phyloP scores from a whole-genome alignment of 2,888 invertebrate species.

The Ellobium chinense region DNA sequence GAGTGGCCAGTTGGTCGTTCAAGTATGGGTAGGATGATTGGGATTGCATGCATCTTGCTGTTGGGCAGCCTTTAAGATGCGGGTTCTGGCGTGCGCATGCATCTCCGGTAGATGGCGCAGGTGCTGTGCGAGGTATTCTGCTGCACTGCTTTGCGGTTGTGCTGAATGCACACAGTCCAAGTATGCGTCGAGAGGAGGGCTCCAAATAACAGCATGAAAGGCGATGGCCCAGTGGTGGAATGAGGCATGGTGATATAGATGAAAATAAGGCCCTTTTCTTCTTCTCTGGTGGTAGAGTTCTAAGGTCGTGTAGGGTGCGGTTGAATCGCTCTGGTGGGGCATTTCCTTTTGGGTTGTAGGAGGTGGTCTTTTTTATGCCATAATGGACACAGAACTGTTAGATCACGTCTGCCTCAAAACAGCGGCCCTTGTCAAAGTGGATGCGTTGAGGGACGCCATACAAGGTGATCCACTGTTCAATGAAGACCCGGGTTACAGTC shows the following conservation, averaged over 20 bases:
- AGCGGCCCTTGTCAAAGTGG: conserved; percentile 56
- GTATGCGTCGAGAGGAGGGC: conserved; percentile 30
- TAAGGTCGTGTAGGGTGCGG: conserved; percentile 48
- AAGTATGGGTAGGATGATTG: too few relatives aligned
- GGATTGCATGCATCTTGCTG: too few relatives aligned
- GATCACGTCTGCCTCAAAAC: conserved; percentile 52
- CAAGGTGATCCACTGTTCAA: conserved; percentile 52
- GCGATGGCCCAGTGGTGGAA: conserved; percentile 43
- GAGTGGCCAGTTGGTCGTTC: too few relatives aligned
- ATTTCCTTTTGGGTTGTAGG: conserved; percentile 55
- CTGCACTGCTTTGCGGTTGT: too few relatives aligned
- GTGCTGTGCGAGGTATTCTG: too few relatives aligned
- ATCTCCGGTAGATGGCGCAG: too few relatives aligned
- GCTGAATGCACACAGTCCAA: too few relatives aligned
- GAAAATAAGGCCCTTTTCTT: conserved; percentile 36
- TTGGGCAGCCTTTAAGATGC: too few relatives aligned
- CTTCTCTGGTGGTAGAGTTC: too few relatives aligned
- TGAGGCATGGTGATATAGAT: conserved; percentile 49
- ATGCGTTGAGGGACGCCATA: conserved; percentile 55
- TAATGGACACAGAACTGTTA: conserved; percentile 50
- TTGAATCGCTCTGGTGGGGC: conserved; percentile 58
- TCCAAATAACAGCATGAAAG: conserved; percentile 50
- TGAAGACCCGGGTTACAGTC: conserved; percentile 51
- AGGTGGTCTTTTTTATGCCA: conserved; percentile 50
- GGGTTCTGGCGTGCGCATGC: too few relatives aligned